Base-by-base conservation (phyloP, 2,797 vertebrate species). In the Manis pentadactyla region DNA sequence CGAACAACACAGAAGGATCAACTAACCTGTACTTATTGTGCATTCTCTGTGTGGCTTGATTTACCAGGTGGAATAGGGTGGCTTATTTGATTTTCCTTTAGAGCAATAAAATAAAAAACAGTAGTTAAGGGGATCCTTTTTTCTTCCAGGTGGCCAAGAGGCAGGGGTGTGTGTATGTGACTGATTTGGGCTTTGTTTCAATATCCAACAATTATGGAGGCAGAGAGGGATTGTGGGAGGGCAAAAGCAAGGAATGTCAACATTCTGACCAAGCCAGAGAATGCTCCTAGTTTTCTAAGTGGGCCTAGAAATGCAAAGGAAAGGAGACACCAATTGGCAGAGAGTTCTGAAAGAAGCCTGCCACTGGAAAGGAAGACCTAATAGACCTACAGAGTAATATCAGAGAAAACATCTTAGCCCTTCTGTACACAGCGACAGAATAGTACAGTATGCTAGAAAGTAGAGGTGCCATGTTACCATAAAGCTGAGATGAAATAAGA, bases 281-380 rank as follows among this genome's bases (percentile, higher is more conserved):
- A 79, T 83, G 34, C 13, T 14, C 12, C 5, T 55, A 39, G 29
- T 68, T 85, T 79, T 19, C 39, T 68, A 77, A 5, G 11, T 85
- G 55, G 57, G 75, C 13, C 25, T 31, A 34, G 51, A 31, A 68
- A 88, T 81, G 6, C n/a, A 92, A 87, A 19, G 53, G 34, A 74
- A 79, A 97, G 59, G 21, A 79, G n/a, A 27, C 17, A 64, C 42
- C 0, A 1, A 57, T 37, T 14, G 51, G 75, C 66, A 78, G 37
- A 86, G 85, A 57, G 31, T 71, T 94, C 64, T 91, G 29, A 39
- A 95, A 82, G 29, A 68, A 91, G 37, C 53, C 21, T 88, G 68
- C 19, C 5, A 34, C 27, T 69, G n/a, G 27, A 79, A 81, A 31
- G 37, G n/a, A 74, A 75, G 29, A 57, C 4, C 11, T 68, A 46